Evolutionary conservation across 2,888 invertebrate genomes (phyloP), one percentile per base, ranked within the genome.

Genomic region (Harmothoe impar): DNA sequence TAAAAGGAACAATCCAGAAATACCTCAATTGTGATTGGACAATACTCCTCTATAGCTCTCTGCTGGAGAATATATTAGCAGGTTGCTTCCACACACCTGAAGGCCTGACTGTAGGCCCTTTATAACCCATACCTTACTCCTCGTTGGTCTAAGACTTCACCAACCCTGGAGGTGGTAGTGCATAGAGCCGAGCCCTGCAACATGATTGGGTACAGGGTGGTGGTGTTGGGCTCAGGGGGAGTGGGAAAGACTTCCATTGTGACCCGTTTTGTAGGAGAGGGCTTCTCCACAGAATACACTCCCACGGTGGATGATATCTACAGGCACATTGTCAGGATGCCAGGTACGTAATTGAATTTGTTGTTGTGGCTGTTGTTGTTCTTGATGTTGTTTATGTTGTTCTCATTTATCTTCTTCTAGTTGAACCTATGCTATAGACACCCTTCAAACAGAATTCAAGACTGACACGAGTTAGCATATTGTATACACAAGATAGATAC

Each of bases 201-300:
- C 31, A 89, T 72, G 78, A 89, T 68, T 35, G 52, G 29, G n/a
- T 89, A 77, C 89, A 29, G 89, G 54, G 78, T 89, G 17, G 89
- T 89, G 10, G 31, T 89, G 29, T 51, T 89, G 51, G 89, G 89
- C 29, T 20, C 89, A 15, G 89, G 89, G 7, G 89, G 89, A 5
- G 89, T 89, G 12, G 89, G 89, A 25, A 89, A 89, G 78, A 89
- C 89, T 12, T 72, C 89, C 25, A 56, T 89, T n/a, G 89, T 89
- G 20, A 43, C 43, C 25, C 35, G 78, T 12, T 89, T 89, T 31
- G 78, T 89, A 10, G 52, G 68, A 35, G 89, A 68, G 35, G 52
- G 56, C 77, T 89, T 89, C 68, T 78, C 77, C 31, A 10, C 25
- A 23, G 68, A 72, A n/a, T 89, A 89, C 78, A 56, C 25, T n/a